Conservation (phyloP, 2,888 invertebrate genomes). For the Tipula vernalis region DNA sequence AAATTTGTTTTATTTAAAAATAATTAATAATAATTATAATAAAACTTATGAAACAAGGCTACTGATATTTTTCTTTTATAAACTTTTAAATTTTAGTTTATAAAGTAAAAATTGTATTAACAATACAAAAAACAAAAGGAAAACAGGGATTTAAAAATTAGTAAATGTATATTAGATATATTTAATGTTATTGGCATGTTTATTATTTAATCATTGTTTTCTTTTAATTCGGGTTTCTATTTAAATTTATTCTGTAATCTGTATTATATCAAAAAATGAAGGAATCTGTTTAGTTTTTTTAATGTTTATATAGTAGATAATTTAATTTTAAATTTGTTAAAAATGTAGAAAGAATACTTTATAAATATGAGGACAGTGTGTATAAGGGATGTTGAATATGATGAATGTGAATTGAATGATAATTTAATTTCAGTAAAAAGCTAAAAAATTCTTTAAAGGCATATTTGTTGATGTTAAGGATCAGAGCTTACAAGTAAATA, state of each 20-base stretch:
- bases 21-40: background rate
- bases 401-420: background rate
- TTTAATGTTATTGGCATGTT: background rate
- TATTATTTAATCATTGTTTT: background rate
- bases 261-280: background rate
- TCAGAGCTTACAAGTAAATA: background rate
- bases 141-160: background rate
- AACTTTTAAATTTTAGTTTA: background rate
- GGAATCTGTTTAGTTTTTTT: background rate
- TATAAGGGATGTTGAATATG: background rate
- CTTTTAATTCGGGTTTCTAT: background rate
- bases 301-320: background rate
- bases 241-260: background rate
- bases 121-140: background rate
- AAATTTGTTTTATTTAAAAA: background rate
- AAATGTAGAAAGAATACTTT: background rate
- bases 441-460: background rate
- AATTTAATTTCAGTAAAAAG: background rate
- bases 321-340: background rate
- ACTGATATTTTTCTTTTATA: background rate
- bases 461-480: background rate
- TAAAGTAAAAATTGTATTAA: background rate
- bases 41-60: background rate
- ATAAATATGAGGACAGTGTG: background rate
- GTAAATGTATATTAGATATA: background rate